Evolutionary conservation across 2,113 vertebrate species (phyloP).

Genomic region (Pollimyrus isidori): DNA sequence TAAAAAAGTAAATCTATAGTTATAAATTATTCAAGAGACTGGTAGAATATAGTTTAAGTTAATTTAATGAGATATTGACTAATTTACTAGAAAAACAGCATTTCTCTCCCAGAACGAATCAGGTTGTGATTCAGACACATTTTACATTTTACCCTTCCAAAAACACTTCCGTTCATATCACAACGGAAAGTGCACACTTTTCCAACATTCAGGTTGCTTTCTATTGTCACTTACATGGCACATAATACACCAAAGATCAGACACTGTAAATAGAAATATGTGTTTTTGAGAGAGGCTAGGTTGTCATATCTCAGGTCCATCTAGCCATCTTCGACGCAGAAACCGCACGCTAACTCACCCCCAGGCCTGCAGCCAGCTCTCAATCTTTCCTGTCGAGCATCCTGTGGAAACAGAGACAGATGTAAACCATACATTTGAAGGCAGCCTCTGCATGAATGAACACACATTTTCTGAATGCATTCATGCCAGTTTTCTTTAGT

Average conservation of each 20-base stretch:
- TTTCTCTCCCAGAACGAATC: neutral
- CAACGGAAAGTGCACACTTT: conserved; percentile 4
- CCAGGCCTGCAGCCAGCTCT: conserved; percentile 62
- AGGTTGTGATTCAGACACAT: neutral
- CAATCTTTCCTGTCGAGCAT: conserved; percentile 60
- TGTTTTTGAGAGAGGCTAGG: neutral
- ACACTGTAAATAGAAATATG: neutral
- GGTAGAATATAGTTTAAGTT: neutral
- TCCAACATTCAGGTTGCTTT: neutral
- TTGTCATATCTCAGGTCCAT: neutral
- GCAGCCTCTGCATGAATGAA: neutral
- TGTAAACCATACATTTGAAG: conserved; percentile 8
- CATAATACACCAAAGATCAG: neutral
- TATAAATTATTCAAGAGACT: neutral
- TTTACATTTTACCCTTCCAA: neutral
- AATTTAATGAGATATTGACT: neutral
- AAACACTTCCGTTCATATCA: neutral
- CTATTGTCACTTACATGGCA: neutral
- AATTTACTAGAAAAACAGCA: neutral
- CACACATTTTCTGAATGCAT: conserved; percentile 12
- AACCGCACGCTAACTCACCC: conserved; percentile 46
- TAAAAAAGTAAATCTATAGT: neutral
- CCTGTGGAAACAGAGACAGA: conserved; percentile 52
- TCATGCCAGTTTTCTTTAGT: neutral
- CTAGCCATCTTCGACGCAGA: neutral